phyloP scores from a whole-genome alignment of 2,888 invertebrate species.

The Keiferia lycopersicella region DNA sequence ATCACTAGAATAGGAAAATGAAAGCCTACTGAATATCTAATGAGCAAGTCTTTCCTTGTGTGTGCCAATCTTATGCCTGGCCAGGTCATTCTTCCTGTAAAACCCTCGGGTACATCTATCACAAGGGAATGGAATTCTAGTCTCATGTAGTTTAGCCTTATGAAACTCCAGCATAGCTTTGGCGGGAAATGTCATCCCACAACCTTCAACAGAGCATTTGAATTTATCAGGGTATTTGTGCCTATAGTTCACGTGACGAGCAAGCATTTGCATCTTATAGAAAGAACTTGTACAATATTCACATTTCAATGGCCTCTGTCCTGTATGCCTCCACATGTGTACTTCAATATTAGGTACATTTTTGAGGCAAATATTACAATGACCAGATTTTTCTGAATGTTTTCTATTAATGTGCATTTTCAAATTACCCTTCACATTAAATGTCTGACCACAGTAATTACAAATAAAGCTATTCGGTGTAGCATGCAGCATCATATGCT shows the following conservation, averaged over 20 bases:
- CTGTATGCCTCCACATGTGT: conserved; percentile 80
- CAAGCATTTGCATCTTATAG: conserved; percentile 56
- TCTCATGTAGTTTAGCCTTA: conserved; percentile 60
- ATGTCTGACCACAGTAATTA: conserved; percentile 66
- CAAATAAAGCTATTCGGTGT: conserved; percentile 61
- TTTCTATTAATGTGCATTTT: conserved; percentile 75
- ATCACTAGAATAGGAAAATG: not conserved
- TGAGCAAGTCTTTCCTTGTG: conserved; percentile 58
- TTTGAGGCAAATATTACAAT: conserved; percentile 74
- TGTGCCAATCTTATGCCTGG: conserved; percentile 64
- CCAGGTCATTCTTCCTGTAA: conserved; percentile 69
- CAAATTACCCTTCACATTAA: conserved; percentile 72
- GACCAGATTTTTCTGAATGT: conserved; percentile 79
- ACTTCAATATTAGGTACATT: conserved; percentile 76
- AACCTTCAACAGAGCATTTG: conserved; percentile 58
- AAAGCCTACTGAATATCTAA: not conserved
- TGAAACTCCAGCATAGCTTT: conserved; percentile 67
- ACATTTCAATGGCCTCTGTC: conserved; percentile 69
- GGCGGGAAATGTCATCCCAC: conserved; percentile 58
- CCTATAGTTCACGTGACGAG: conserved; percentile 64
- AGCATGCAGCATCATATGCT: conserved; percentile 68
- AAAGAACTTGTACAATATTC: conserved; percentile 64
- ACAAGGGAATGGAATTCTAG: conserved; percentile 61
- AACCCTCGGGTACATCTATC: conserved; percentile 65
- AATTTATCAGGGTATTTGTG: conserved; percentile 62